Base-by-base conservation (phyloP, 2,113 vertebrate species). In the Siphamia tubifer region DNA sequence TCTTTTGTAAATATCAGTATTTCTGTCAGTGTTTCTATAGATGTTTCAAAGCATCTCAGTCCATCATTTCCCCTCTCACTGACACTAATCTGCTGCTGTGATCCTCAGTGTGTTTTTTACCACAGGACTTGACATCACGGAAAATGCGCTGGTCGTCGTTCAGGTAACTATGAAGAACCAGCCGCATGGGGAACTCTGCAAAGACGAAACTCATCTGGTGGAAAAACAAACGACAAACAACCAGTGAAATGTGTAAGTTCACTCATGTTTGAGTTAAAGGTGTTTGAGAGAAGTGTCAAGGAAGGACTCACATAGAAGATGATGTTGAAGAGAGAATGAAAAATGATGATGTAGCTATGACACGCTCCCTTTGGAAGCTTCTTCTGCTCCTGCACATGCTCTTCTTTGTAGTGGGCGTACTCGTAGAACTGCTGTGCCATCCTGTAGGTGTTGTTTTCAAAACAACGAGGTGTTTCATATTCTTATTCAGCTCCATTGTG, bases 371-470 rank as follows among this genome's bases (percentile, higher is more conserved):
- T 95, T 0, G 95, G 94, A 0, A 68, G 86, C 27, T 80, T 91
- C 81, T 85, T 89, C 70, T 92, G 94, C 28, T 94, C 92, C 85
- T 94, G 94, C 23, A 95, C 94, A 0, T 96, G 94, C 24, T 96
- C 94, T 20, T 95, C 93, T 55, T 91, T 96, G 69, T 96, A 98
- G 89, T 97, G 94, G 7, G 81, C 49, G 2, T 92, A 97, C 79
- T 98, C 96, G 0, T 97, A 96, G 84, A 97, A 98, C 79, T 98
- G 97, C 90, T 99, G 98, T 0, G 96, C 95, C 97, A 99, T 99
- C 72, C 92, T 94, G 78, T 35, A 28, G 3, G 42, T 8, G 39
- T 44, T 23, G 31, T 35, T 24, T 31, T n/a, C n/a, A n/a, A n/a
- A n/a, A n/a, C n/a, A n/a, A n/a, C n/a, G n/a, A n/a, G n/a, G n/a